Base-by-base conservation (phyloP, 1,140 invertebrate species). In the Trachymyrmex septentrionalis region DNA sequence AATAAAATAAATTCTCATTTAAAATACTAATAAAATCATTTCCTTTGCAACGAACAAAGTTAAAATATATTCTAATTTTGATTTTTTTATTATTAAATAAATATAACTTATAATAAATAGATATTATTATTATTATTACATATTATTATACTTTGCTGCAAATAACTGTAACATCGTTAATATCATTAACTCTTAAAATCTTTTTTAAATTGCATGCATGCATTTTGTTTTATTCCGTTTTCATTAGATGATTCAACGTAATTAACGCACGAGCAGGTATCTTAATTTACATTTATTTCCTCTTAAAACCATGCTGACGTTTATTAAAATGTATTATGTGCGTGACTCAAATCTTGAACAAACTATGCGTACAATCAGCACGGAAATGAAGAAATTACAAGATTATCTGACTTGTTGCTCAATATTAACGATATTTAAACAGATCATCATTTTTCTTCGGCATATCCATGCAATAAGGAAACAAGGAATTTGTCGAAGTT, bases 341-440 rank as follows among this genome's bases (percentile, higher is more conserved):
- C n/a, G 38, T 84, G 55, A 61, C 19, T 84, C 80, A 71, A 71
- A 71, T 69, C 66, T 71, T 30, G 27, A 24, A 6, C 48, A 2
- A 64, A 21, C 24, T 48, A 19, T 38, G 10, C 10, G 19, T 57
- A 21, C 9, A 30, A 71, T 71, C 9, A 24, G 55, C 30, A 4
- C 16, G 19, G 10, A 44, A 9, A 12, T 44, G 2, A 69, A 10
- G 14, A 38, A 69, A 81, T 55, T 57, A 34, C 24, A 30, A 16
- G 69, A 61, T 24, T 61, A 48, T 72, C 38, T 69, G 21, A 14
- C 16, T 0, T 10, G 48, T 82, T 84, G 53, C 38, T 48, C 34
- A 61, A 84, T 84, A 50, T 84, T 73, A 50, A 73, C 9, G 24
- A 84, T 61, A 50, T 50, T 61, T 61, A 27, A 30, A n/a, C 55